These are phyloP conservation scores for Dicyrtomina minuta DNA, from an alignment of 2,888 invertebrate species.

Conservation along the genomic window DNA sequence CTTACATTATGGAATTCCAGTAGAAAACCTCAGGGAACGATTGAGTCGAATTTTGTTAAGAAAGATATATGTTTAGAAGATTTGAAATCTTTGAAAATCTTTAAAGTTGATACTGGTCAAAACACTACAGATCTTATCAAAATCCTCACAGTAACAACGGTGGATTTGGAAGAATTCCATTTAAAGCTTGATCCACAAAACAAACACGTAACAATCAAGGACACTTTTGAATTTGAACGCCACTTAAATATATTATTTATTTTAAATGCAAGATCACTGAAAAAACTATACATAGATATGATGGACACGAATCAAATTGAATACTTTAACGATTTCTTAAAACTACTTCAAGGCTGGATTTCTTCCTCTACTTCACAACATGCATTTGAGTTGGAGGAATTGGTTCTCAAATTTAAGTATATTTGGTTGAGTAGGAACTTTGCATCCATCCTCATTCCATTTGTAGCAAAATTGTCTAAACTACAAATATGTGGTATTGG, in stretches of 20 bases:
- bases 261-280: conserved; percentile 6
- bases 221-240: conserved; percentile 22
- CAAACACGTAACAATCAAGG: neutral
- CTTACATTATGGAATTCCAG: conserved; percentile 14
- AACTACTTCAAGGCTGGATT: conserved; percentile 24
- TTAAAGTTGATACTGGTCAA: conserved; percentile 3
- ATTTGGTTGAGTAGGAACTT: conserved; percentile 21
- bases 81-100: conserved; percentile 23
- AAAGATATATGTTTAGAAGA: conserved; percentile 23
- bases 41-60: conserved; percentile 14
- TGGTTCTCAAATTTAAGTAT: conserved; percentile 25
- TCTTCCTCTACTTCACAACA: neutral
- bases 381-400: neutral
- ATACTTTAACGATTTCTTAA: conserved; percentile 24
- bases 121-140: conserved; percentile 22
- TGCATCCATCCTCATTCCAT: conserved; percentile 32
- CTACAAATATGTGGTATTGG: conserved; percentile 28
- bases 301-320: conserved; percentile 23
- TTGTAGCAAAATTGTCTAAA: conserved; percentile 13
- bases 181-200: conserved; percentile 9
- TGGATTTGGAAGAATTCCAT: conserved; percentile 10
- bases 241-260: conserved; percentile 23
- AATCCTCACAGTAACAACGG: conserved; percentile 4
- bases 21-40: neutral
- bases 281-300: conserved; percentile 24